These are phyloP conservation scores for Sylvia borin DNA, from an alignment of 2,797 vertebrate species.

Conservation along the genomic window DNA sequence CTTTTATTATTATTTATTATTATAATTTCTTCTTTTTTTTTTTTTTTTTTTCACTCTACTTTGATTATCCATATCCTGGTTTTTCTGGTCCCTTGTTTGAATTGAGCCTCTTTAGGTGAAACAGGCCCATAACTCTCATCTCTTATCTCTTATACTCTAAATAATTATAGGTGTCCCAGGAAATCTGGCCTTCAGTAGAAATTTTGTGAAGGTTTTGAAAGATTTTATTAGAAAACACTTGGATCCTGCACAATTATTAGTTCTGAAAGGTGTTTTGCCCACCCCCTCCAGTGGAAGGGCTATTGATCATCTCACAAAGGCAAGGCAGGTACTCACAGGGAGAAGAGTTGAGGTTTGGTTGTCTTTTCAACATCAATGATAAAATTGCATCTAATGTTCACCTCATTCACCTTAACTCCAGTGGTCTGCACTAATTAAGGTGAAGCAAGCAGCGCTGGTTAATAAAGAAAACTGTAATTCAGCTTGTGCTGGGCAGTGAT, in stretches of 20 bases:
- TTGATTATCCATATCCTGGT: slow-evolving; percentile 36
- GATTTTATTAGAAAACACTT: slow-evolving; percentile 72
- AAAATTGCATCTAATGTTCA: slow-evolving; percentile 55
- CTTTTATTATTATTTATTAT: slow-evolving; percentile 3
- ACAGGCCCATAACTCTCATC: slow-evolving; percentile 17
- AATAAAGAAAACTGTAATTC: slow-evolving; percentile 49
- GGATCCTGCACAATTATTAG: slow-evolving; percentile 69
- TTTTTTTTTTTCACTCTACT: neutral
- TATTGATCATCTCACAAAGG: slow-evolving; percentile 73
- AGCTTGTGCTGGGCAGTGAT: slow-evolving; percentile 35
- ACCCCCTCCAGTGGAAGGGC: slow-evolving; percentile 54
- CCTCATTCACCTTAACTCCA: slow-evolving; percentile 61
- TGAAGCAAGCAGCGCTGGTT: slow-evolving; percentile 38
- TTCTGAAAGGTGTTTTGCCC: slow-evolving; percentile 70
- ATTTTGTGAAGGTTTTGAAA: slow-evolving; percentile 71
- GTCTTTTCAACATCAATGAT: slow-evolving; percentile 61
- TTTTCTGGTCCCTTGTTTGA: neutral
- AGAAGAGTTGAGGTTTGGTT: slow-evolving; percentile 26
- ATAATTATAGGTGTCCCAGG: slow-evolving; percentile 73
- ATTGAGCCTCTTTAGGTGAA: slow-evolving; percentile 49
- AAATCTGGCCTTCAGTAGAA: slow-evolving; percentile 56
- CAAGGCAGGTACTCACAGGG: slow-evolving; percentile 11
- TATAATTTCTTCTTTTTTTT: neutral
- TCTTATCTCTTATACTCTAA: slow-evolving; percentile 30
- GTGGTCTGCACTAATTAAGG: slow-evolving; percentile 59